phyloP scores from a whole-genome alignment of 2,797 vertebrate genomes.

The Neosilurus mollespiculum region DNA sequence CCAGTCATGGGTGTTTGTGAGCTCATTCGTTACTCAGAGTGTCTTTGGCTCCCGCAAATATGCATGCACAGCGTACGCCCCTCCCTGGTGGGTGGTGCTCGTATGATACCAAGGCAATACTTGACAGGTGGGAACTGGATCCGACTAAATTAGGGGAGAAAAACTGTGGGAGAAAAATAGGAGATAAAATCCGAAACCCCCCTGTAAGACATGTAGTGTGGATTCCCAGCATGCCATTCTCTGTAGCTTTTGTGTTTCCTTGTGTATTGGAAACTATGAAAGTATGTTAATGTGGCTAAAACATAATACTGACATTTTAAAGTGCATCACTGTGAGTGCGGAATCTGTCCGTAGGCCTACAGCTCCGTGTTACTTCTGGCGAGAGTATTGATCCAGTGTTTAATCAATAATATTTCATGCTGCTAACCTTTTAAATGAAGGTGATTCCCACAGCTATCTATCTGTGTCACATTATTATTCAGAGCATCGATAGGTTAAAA shows the following conservation, averaged over 20 bases:
- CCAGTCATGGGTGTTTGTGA: too few species aligned
- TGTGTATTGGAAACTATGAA: not conserved
- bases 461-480: slow-evolving; percentile 46
- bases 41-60: too few species aligned
- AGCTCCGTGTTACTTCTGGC: not conserved
- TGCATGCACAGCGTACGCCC: too few species aligned
- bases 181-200: too few species aligned
- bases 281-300: not conserved
- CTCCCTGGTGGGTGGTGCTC: too few species aligned
- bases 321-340: not conserved
- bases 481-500: slow-evolving; percentile 28
- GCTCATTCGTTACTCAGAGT: too few species aligned
- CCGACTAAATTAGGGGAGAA: too few species aligned
- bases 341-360: not conserved
- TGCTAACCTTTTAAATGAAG: slow-evolving; percentile 30
- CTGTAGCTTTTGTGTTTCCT: not conserved
- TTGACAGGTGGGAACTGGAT: too few species aligned
- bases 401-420: slow-evolving; percentile 8
- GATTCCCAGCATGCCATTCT: not conserved
- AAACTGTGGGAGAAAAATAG: too few species aligned
- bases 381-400: not conserved
- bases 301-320: not conserved
- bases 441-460: slow-evolving; percentile 3
- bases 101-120: too few species aligned
- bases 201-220: not conserved